These are phyloP conservation scores for Porites lutea DNA, from an alignment of 64 coral and sea anemone genomes.

Conservation along the genomic window DNA sequence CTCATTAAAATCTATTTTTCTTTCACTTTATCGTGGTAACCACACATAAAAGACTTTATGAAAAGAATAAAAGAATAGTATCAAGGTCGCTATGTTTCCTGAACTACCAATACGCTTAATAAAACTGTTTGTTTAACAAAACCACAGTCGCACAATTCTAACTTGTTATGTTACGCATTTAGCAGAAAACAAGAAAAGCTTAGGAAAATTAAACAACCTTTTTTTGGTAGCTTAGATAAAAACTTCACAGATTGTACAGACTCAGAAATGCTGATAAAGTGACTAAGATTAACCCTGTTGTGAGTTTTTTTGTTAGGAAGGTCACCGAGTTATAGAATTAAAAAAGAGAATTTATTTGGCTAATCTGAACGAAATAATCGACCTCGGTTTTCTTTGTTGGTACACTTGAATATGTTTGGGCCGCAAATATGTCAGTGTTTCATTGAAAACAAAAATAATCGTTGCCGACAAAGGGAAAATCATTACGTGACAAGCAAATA, in stretches of 20 bases:
- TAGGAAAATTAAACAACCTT: background rate
- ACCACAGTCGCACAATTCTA: constrained; percentile 28
- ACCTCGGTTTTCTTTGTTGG: constrained; percentile 38
- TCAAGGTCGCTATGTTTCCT: constrained; percentile 44
- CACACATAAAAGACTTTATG: constrained; percentile 59
- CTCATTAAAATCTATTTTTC: constrained; percentile 41
- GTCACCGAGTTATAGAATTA: background rate
- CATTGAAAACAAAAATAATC: constrained; percentile 53
- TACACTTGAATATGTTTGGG: constrained; percentile 46
- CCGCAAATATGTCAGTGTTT: constrained; percentile 56
- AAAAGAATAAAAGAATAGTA: constrained; percentile 78
- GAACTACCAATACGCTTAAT: constrained; percentile 73
- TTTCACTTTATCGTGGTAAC: constrained; percentile 1
- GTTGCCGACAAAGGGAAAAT: constrained; percentile 56
- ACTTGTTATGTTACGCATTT: constrained; percentile 42
- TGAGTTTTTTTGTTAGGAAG: background rate
- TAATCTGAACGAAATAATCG: constrained; percentile 19
- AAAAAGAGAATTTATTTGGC: constrained; percentile 10
- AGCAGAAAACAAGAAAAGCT: background rate
- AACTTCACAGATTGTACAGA: background rate
- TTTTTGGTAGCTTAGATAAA: background rate
- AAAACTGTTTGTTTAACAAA: constrained; percentile 79
- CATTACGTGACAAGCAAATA: constrained; percentile 34
- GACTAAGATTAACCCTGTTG: background rate
- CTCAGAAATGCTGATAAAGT: background rate